Evolutionary conservation across 2,888 invertebrate genomes (phyloP).

Genomic region (Aleiodes leptofemur): DNA sequence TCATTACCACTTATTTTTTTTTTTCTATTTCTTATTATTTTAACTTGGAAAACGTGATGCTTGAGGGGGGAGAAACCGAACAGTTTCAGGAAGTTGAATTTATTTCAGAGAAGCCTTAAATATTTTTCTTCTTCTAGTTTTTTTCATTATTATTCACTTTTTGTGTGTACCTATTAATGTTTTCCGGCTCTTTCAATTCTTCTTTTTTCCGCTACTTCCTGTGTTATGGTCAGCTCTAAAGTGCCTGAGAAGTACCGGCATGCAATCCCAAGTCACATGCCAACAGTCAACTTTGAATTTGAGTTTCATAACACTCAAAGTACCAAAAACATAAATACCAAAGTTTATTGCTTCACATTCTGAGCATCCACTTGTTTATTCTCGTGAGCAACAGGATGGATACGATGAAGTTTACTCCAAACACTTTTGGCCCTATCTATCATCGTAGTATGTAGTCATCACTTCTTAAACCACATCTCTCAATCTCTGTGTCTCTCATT

Average conservation of each 20-base stretch:
- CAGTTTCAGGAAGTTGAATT: too few species aligned
- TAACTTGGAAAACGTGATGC: slow-evolving; percentile 24
- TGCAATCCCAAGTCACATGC: not conserved
- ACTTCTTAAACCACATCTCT: not conserved
- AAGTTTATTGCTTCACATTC: slow-evolving; percentile 52
- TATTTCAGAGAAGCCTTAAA: not conserved
- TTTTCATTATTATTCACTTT: not conserved
- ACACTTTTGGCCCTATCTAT: not conserved
- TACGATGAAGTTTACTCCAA: not conserved
- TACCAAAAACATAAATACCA: slow-evolving; percentile 25
- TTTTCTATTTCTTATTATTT: slow-evolving; percentile 18
- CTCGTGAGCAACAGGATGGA: not conserved
- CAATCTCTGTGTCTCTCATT: slow-evolving; percentile 10
- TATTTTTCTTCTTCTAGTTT: not conserved
- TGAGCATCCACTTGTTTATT: slow-evolving; percentile 37
- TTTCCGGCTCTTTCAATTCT: not conserved
- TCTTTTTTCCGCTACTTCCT: not conserved
- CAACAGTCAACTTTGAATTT: not conserved
- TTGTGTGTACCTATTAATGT: too few species aligned
- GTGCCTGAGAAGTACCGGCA: not conserved
- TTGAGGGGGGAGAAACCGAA: not conserved
- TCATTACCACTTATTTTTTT: slow-evolving; percentile 26
- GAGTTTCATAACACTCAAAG: slow-evolving; percentile 27
- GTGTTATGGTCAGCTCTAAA: not conserved
- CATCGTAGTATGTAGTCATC: not conserved